Evolutionary conservation across 2,888 invertebrate species (phyloP).

Genomic region (Gisinianus flammeolus): DNA sequence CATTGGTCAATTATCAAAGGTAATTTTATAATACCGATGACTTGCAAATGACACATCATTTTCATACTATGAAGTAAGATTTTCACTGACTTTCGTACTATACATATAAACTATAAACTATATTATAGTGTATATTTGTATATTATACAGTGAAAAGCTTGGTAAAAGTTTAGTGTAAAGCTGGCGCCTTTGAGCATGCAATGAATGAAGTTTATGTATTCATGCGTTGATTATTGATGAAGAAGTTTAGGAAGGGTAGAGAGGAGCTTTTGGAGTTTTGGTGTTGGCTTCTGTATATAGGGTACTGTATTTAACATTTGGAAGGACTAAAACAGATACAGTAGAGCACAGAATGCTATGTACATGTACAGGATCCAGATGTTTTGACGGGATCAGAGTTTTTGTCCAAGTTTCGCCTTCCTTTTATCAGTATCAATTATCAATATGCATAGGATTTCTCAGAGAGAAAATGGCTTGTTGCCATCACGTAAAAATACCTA

Average conservation of each 20-base stretch:
- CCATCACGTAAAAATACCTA: slow-evolving; percentile 21
- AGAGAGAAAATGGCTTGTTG: slow-evolving; percentile 22
- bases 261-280: slow-evolving; percentile 7
- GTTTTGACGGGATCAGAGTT: slow-evolving; percentile 36
- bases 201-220: no score
- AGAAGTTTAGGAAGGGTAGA: background rate
- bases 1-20: no score
- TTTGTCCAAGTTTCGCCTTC: slow-evolving; percentile 28
- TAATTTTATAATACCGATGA: no score
- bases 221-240: slow-evolving; percentile 21
- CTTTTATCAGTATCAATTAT: no score
- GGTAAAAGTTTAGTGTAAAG: background rate
- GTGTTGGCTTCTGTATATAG: background rate
- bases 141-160: background rate
- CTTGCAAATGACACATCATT: no score
- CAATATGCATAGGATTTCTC: slow-evolving; percentile 16
- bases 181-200: no score
- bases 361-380: slow-evolving; percentile 39
- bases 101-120: no score
- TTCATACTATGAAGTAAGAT: no score
- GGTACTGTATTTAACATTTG: slow-evolving; percentile 8
- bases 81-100: no score
- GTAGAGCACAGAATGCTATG: slow-evolving; percentile 14
- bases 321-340: slow-evolving; percentile 20
- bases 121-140: no score